Percentiles rank a stretch among this genome's conserved stretches.
Evolutionary conservation across 2,797 vertebrate genomes (phyloP).

Genomic region (Dendrocincla tyrannina): DNA sequence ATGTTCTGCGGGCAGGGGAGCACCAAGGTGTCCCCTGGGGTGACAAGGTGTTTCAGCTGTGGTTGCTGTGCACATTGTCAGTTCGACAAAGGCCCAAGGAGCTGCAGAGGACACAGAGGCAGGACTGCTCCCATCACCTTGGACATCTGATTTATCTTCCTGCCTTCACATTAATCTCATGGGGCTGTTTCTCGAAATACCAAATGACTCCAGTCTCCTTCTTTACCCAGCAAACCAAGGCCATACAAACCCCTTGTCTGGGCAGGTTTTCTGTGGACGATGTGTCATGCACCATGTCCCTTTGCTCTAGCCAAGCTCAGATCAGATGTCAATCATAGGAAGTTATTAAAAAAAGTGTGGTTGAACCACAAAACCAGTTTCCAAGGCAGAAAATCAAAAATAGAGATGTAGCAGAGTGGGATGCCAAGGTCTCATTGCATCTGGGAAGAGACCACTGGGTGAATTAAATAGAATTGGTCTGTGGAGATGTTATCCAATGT

Average conservation of each 20-base stretch:
- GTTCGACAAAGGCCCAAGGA: background rate
- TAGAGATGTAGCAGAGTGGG: slow-evolving; percentile 59
- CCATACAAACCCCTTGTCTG: slow-evolving; percentile 11
- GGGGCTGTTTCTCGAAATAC: background rate
- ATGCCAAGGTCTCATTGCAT: slow-evolving; percentile 64
- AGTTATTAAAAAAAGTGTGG: slow-evolving; percentile 49
- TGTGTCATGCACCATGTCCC: slow-evolving; percentile 55
- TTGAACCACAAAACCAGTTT: slow-evolving; percentile 67
- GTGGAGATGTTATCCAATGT: background rate
- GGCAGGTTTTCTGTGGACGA: slow-evolving; percentile 33
- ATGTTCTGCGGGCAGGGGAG: background rate
- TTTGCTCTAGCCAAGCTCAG: slow-evolving; percentile 36
- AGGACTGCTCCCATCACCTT: background rate
- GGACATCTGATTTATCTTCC: background rate
- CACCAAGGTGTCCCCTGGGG: background rate
- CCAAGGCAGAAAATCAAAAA: slow-evolving; percentile 72
- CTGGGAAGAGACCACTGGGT: slow-evolving; percentile 57
- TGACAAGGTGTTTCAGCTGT: background rate
- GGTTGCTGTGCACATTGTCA: background rate
- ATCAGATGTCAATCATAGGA: slow-evolving; percentile 63
- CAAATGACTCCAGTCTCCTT: background rate
- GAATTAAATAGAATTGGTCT: slow-evolving; percentile 55
- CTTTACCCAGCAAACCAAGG: slow-evolving; percentile 42
- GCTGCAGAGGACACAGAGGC: background rate
- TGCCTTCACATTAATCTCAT: background rate